Evolutionary conservation across 2,888 invertebrate genomes (phyloP).

Genomic region (Coenonympha glycerion): DNA sequence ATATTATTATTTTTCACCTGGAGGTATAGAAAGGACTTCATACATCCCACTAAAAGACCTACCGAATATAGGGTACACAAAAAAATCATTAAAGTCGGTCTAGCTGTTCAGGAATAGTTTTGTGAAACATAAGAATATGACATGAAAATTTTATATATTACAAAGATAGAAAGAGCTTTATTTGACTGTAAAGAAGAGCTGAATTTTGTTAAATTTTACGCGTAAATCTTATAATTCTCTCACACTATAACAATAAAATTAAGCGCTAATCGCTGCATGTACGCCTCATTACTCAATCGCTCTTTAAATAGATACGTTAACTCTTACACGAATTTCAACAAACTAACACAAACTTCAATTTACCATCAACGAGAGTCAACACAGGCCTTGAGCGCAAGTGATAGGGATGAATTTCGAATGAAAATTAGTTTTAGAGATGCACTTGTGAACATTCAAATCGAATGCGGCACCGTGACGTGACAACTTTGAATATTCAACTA

Average conservation of each 20-base stretch:
- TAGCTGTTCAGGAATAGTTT: too few species aligned
- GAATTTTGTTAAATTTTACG: not conserved
- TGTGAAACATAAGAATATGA: too few species aligned
- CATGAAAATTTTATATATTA: too few species aligned
- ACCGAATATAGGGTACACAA: too few species aligned
- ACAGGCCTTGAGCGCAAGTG: not conserved
- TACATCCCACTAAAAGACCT: too few species aligned
- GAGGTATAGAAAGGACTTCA: too few species aligned
- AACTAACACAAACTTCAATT: not conserved
- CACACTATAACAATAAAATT: conserved; percentile 18
- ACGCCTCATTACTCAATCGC: conserved; percentile 14
- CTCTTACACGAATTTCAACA: conserved; percentile 15
- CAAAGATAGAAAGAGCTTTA: too few species aligned
- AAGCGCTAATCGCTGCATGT: conserved; percentile 8
- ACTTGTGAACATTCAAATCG: conserved; percentile 41
- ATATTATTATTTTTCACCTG: too few species aligned
- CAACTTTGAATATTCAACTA: conserved; percentile 67
- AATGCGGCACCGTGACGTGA: conserved; percentile 61
- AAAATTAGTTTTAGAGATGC: not conserved
- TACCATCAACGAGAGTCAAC: not conserved
- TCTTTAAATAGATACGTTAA: conserved; percentile 14
- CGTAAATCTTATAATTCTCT: conserved; percentile 2
- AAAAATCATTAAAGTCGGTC: too few species aligned
- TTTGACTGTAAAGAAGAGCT: not conserved
- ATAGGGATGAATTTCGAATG: conserved; percentile 4